A percentile compares a stretch with the other conserved stretches of the same genome.
phyloP scores from a whole-genome alignment of 2,113 vertebrate species.

The Sceloporus undulatus region DNA sequence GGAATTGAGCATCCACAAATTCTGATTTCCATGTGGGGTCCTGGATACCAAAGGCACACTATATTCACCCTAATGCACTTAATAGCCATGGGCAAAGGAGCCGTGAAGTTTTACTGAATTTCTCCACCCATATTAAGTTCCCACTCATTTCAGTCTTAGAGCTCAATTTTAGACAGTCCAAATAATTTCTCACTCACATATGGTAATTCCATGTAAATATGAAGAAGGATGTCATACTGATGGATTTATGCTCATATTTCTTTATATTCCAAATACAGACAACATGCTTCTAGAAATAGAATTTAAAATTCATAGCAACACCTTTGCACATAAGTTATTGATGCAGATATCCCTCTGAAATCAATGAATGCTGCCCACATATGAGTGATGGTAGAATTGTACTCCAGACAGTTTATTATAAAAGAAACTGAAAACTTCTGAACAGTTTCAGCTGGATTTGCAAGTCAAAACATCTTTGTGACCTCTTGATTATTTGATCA shows the following conservation, averaged over 20 bases:
- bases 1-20: too few relatives aligned
- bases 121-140: neutral
- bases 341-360: conserved; percentile 5
- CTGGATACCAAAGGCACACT: too few relatives aligned
- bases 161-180: neutral
- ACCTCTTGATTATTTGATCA: neutral
- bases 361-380: neutral
- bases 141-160: neutral
- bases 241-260: neutral
- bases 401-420: conserved; percentile 65
- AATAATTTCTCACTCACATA: too few relatives aligned
- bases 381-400: conserved; percentile 29
- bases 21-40: too few relatives aligned
- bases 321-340: neutral
- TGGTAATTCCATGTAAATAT: neutral
- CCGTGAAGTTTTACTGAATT: neutral
- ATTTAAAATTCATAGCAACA: neutral
- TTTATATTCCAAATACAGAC: neutral
- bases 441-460: conserved; percentile 80
- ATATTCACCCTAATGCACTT: neutral
- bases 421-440: conserved; percentile 79
- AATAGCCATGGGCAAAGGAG: neutral
- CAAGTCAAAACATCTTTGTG: conserved; percentile 51
- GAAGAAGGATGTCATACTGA: neutral
- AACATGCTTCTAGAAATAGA: neutral